Evolutionary conservation across 1,140 invertebrate species (phyloP).

Genomic region (Neuroterus valhalla): DNA sequence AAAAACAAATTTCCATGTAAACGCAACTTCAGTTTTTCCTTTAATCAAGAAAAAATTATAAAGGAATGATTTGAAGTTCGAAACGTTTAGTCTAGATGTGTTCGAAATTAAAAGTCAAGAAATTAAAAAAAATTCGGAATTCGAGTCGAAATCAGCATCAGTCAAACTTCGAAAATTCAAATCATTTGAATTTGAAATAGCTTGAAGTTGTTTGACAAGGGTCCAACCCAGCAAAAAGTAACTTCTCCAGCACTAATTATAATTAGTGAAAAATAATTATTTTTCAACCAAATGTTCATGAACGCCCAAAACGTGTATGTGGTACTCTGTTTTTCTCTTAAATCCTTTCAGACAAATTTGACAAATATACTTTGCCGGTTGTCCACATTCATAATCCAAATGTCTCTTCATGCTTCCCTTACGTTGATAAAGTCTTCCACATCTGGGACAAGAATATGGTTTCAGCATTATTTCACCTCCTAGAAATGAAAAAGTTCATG

Average conservation of each 20-base stretch:
- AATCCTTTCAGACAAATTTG: slow-evolving; percentile 52
- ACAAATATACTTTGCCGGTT: slow-evolving; percentile 54
- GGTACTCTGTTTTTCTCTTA: slow-evolving; percentile 59
- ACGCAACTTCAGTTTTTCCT: too few species aligned
- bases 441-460: slow-evolving; percentile 36
- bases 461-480: background rate
- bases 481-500: background rate
- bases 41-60: too few species aligned
- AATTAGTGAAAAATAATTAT: too few species aligned
- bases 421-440: slow-evolving; percentile 40
- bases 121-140: too few species aligned
- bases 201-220: too few species aligned
- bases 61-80: too few species aligned
- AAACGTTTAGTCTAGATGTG: too few species aligned
- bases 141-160: too few species aligned
- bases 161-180: too few species aligned
- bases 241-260: background rate
- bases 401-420: slow-evolving; percentile 60
- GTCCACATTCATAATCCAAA: slow-evolving; percentile 55
- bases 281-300: slow-evolving; percentile 43
- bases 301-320: slow-evolving; percentile 55
- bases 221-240: background rate
- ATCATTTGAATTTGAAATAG: too few species aligned
- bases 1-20: too few species aligned
- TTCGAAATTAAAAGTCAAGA: too few species aligned